Evolutionary conservation across 2,113 vertebrate genomes (phyloP).

Genomic region (Calyptomena viridis): DNA sequence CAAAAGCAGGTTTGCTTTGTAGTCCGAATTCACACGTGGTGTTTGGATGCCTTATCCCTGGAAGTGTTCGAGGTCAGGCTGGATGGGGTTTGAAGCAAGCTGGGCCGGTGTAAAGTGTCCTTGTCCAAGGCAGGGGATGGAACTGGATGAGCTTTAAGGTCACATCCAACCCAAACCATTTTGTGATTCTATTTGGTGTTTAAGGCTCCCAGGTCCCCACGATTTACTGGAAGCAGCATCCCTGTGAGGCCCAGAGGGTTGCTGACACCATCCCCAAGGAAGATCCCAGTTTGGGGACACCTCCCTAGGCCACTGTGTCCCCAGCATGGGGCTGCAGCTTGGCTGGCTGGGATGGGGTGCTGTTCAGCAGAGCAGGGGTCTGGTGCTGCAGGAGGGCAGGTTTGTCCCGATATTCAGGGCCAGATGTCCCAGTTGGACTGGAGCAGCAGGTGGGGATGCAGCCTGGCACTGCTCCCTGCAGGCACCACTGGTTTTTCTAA

Average conservation of each 20-base stretch:
- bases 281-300: neutral
- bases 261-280: rapidly evolving
- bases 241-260: too few relatives aligned
- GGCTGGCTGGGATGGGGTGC: neutral
- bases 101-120: neutral
- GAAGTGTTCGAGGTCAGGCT: neutral
- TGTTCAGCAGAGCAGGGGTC: neutral
- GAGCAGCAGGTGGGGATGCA: neutral
- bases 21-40: neutral
- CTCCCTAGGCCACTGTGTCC: rapidly evolving
- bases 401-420: rapidly evolving
- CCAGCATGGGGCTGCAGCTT: neutral
- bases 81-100: neutral
- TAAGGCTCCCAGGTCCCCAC: neutral
- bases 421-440: neutral
- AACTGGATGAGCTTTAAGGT: neutral
- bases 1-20: too few relatives aligned
- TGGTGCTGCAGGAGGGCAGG: neutral
- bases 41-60: neutral
- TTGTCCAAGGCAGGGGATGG: neutral
- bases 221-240: neutral
- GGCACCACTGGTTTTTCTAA: neutral
- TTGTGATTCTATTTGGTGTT: neutral
- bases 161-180: neutral
- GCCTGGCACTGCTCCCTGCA: rapidly evolving